Evolutionary conservation across 2,888 invertebrate species (phyloP).

Genomic region (Gari tellinella): DNA sequence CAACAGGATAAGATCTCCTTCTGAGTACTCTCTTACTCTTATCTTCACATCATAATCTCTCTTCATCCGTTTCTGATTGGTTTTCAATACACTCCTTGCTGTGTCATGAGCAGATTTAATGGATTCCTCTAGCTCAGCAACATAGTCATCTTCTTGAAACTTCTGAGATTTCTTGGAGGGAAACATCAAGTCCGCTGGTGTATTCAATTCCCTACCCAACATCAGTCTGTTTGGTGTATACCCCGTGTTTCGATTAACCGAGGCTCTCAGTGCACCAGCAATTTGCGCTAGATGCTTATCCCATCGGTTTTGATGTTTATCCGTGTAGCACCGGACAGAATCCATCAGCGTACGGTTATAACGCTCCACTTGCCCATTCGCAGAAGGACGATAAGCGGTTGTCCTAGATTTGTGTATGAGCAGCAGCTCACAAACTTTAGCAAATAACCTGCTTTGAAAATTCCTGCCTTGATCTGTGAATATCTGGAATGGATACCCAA

Average conservation of each 20-base stretch:
- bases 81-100: slow-evolving; percentile 25
- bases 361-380: background rate
- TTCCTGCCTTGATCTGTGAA: no score
- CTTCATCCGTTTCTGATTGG: slow-evolving; percentile 20
- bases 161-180: no score
- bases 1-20: slow-evolving; percentile 39
- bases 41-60: slow-evolving; percentile 37
- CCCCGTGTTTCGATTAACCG: slow-evolving; percentile 40
- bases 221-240: slow-evolving; percentile 40
- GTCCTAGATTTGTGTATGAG: no score
- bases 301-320: slow-evolving; percentile 9
- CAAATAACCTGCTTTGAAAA: no score
- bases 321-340: slow-evolving; percentile 24
- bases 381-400: no score
- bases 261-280: slow-evolving; percentile 11
- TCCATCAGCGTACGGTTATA: slow-evolving; percentile 27
- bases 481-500: no score
- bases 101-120: slow-evolving; percentile 33
- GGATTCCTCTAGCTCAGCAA: background rate
- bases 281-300: slow-evolving; percentile 14
- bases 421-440: no score
- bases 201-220: slow-evolving; percentile 49
- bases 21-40: slow-evolving; percentile 9
- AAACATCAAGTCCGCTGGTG: no score
- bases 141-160: no score